These are phyloP conservation scores for Scolopax bukidnonensis DNA, from an alignment of 2,797 vertebrate genomes.

Conservation along the genomic window DNA sequence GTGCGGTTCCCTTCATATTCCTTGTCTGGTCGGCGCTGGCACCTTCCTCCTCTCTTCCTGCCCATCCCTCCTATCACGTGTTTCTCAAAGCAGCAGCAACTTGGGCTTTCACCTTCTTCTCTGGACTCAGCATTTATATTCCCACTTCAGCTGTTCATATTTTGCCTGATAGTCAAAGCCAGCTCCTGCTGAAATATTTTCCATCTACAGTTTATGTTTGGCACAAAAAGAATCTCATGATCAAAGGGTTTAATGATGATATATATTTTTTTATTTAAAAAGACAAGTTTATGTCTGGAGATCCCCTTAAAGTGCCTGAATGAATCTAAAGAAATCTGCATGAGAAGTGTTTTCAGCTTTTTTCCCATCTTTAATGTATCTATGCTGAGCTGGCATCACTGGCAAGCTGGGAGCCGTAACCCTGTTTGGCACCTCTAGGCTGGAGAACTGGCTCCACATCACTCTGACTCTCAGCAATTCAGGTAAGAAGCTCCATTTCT, in stretches of 20 bases:
- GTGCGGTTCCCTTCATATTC: not conserved
- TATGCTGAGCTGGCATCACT: not conserved
- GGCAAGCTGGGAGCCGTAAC: not conserved
- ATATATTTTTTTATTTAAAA: constrained; percentile 13
- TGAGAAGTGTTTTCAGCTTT: not conserved
- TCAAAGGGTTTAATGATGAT: not conserved
- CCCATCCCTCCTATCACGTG: not conserved
- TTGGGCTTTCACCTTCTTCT: constrained; percentile 10
- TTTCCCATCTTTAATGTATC: not conserved
- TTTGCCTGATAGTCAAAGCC: not conserved
- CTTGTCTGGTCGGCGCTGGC: not conserved
- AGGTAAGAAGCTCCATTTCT: not conserved
- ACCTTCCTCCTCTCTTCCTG: not conserved
- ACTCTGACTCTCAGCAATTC: not conserved
- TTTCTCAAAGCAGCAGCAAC: constrained; percentile 8
- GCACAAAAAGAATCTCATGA: constrained; percentile 10
- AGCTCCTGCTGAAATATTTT: constrained; percentile 57
- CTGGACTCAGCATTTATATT: constrained; percentile 17
- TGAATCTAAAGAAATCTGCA: not conserved
- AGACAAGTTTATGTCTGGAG: constrained; percentile 24
- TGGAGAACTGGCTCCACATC: not conserved
- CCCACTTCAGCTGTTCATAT: constrained; percentile 25
- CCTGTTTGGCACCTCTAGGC: not conserved
- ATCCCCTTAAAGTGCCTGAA: constrained; percentile 12
- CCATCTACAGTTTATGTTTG: constrained; percentile 47